A percentile compares a stretch with the other conserved stretches of the same genome.
phyloP scores from a whole-genome alignment of 53 echinoderm and acorn worm genomes.

The Holothuria scabra region DNA sequence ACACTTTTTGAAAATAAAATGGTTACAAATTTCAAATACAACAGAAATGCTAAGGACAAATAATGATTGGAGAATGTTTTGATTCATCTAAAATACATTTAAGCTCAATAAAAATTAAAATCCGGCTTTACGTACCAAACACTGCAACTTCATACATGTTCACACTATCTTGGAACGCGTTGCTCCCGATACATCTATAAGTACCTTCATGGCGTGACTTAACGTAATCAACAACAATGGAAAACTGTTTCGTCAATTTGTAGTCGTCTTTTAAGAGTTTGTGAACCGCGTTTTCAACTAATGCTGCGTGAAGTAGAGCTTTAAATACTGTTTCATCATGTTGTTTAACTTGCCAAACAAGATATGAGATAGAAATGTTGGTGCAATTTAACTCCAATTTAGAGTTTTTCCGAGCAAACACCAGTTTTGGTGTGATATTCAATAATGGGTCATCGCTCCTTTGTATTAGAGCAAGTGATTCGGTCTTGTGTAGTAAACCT shows the following conservation, averaged over 20 bases:
- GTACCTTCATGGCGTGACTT: not conserved
- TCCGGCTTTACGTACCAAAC: not conserved
- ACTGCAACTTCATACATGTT: not conserved
- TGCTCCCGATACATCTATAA: not conserved
- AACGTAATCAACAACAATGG: not conserved
- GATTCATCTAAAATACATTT: no score
- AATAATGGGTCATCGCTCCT: no score
- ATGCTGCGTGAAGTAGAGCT: not conserved
- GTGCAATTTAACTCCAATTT: not conserved
- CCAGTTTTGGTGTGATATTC: no score
- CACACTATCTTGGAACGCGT: not conserved
- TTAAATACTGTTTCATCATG: not conserved
- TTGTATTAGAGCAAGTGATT: no score
- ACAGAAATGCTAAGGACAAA: no score
- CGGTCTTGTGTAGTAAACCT: no score
- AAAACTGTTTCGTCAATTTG: not conserved
- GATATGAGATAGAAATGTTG: not conserved
- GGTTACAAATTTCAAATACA: no score
- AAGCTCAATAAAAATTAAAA: no score
- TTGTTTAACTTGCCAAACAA: not conserved
- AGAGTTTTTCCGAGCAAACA: not conserved
- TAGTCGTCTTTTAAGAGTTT: not conserved
- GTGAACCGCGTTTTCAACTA: not conserved
- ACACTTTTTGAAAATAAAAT: no score
- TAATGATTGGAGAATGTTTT: no score